These are phyloP conservation scores for Epizoanthus ramosus DNA, from an alignment of 92 coral and sea anemone genomes.

Conservation along the genomic window DNA sequence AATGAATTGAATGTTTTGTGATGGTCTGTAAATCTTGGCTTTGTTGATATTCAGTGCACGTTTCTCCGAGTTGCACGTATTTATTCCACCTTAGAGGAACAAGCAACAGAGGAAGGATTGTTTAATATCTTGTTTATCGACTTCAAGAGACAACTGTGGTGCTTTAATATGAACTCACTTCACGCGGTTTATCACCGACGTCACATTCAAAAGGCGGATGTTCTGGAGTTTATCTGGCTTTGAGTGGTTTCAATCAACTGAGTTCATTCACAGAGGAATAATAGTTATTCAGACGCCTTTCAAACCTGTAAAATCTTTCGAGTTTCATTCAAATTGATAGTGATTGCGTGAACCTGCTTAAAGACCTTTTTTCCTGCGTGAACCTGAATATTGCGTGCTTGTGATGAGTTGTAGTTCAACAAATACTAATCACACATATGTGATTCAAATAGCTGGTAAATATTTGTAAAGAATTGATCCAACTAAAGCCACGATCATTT, in stretches of 20 bases:
- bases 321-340: background rate
- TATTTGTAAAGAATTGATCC: conserved; percentile 4
- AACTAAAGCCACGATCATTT: background rate
- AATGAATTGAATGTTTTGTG: background rate
- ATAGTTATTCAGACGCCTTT: background rate
- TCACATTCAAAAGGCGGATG: too few relatives aligned
- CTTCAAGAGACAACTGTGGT: background rate
- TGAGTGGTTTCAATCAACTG: background rate
- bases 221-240: background rate
- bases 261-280: conserved; percentile 1
- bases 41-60: background rate
- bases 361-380: too few relatives aligned
- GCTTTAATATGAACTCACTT: background rate
- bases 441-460: conserved; percentile 3
- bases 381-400: too few relatives aligned
- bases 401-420: too few relatives aligned
- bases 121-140: background rate
- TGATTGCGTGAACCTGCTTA: background rate
- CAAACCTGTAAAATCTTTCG: background rate
- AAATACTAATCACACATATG: background rate
- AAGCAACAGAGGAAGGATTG: background rate
- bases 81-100: background rate
- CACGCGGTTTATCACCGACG: background rate
- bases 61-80: background rate
- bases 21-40: too few relatives aligned